phyloP scores from a whole-genome alignment of 2,797 vertebrate genomes.

The Etheostoma perlongum region DNA sequence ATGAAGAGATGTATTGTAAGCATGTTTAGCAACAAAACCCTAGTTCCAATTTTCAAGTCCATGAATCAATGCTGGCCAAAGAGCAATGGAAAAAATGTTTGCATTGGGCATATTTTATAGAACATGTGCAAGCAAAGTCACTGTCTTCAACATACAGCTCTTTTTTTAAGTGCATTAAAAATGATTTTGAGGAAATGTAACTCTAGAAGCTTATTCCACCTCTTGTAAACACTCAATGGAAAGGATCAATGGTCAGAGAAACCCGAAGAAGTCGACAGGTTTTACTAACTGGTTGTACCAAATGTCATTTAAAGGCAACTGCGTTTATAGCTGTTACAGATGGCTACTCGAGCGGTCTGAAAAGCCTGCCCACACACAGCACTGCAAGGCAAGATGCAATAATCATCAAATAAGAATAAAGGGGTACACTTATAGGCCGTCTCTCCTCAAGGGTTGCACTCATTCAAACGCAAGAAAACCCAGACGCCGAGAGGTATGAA shows the following conservation, averaged over 20 bases:
- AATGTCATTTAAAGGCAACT: background rate
- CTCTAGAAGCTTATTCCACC: background rate
- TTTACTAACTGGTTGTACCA: background rate
- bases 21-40: conserved; percentile 17
- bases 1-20: conserved; percentile 19
- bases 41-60: conserved; percentile 30
- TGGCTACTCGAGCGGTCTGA: background rate
- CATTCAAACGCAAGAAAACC: background rate
- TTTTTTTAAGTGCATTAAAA: conserved; percentile 2
- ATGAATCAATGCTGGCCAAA: background rate
- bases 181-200: background rate
- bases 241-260: background rate
- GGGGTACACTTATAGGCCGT: background rate
- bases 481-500: background rate
- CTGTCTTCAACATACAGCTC: background rate
- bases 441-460: background rate
- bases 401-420: background rate
- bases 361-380: background rate
- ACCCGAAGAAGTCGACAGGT: background rate
- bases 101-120: background rate
- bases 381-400: background rate
- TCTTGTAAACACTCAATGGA: background rate
- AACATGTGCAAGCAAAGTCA: background rate
- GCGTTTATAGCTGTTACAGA: background rate
- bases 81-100: conserved; percentile 7